Percentiles rank a stretch among this genome's conserved stretches.
These are phyloP conservation scores for Tenodera sinensis DNA, from an alignment of 2,888 invertebrate genomes.

Conservation along the genomic window DNA sequence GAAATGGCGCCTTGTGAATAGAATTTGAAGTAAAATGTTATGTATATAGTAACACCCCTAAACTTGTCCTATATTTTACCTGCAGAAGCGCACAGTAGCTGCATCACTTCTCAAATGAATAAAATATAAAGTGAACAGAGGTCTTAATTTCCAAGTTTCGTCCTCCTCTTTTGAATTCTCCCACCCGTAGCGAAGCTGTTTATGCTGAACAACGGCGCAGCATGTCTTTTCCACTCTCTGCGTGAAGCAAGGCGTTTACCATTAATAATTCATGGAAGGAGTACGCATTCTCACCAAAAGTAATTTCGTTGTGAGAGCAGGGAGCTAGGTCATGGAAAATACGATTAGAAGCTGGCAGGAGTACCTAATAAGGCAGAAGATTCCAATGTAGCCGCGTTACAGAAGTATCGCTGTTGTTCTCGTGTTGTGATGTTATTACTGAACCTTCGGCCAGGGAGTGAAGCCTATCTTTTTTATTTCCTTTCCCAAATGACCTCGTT, in stretches of 20 bases:
- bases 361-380: neutral
- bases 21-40: too few relatives aligned
- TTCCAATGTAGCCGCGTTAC: neutral
- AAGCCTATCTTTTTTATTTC: too few relatives aligned
- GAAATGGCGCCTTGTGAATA: too few relatives aligned
- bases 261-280: neutral
- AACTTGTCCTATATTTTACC: neutral
- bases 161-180: neutral
- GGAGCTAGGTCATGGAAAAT: neutral
- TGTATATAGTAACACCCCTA: too few relatives aligned
- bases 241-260: neutral
- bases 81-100: neutral
- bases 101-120: neutral
- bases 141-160: neutral
- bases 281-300: neutral
- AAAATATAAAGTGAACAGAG: neutral
- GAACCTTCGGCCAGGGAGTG: too few relatives aligned
- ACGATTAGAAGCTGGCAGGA: neutral
- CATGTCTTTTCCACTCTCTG: neutral
- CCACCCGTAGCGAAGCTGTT: neutral
- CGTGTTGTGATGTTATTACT: too few relatives aligned
- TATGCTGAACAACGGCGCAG: neutral
- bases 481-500: too few relatives aligned
- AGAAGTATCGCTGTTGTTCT: too few relatives aligned
- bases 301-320: neutral